These are phyloP conservation scores for Heliangelus exortis DNA, from an alignment of 2,797 vertebrate species.

Conservation along the genomic window DNA sequence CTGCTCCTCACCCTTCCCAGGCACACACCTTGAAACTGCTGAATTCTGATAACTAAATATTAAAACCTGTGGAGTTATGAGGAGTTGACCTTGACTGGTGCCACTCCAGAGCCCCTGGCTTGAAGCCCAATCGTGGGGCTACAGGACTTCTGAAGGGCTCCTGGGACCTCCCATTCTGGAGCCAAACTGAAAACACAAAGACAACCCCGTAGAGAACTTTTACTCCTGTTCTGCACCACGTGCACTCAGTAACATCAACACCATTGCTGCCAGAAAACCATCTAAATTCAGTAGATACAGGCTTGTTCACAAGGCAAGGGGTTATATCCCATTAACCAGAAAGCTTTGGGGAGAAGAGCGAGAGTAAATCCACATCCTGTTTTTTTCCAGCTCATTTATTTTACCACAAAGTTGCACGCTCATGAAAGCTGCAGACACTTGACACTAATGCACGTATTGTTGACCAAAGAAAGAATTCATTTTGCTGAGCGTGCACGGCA, in stretches of 20 bases:
- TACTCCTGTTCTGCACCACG: neutral
- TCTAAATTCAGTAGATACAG: accelerated
- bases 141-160: neutral
- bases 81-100: too few species aligned
- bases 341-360: neutral
- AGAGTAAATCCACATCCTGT: neutral
- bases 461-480: neutral
- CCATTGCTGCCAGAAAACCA: neutral
- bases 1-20: neutral
- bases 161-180: neutral
- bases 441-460: neutral
- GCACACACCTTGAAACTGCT: neutral
- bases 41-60: neutral
- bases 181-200: neutral
- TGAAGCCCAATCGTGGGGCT: accelerated
- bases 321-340: neutral
- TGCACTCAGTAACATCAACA: neutral
- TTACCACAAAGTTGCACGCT: neutral
- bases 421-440: neutral
- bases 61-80: accelerated
- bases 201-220: neutral
- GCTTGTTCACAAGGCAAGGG: neutral
- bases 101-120: neutral
- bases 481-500: neutral
- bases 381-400: slow-evolving; percentile 20